Percentiles rank a stretch among this genome's conserved stretches.
phyloP scores from a whole-genome alignment of 64 coral and sea anemone genomes.

The Cladopsammia gracilis region DNA sequence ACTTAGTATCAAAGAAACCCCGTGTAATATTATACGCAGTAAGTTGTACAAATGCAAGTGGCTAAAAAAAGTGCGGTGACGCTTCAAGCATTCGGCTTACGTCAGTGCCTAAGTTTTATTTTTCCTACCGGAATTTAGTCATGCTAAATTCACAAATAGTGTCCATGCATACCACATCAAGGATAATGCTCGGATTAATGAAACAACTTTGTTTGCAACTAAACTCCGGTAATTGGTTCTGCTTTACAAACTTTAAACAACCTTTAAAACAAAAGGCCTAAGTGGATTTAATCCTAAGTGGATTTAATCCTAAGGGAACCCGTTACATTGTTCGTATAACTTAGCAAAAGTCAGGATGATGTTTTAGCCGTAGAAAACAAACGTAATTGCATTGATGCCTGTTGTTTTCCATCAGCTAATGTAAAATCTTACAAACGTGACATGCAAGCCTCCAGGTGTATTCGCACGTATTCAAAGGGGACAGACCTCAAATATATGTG shows the following conservation, averaged over 20 bases:
- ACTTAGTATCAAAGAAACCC: no score
- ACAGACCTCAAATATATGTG: no score
- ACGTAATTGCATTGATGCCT: background rate
- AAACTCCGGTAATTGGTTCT: background rate
- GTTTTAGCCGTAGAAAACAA: background rate
- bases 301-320: background rate
- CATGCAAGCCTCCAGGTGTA: no score
- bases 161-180: background rate
- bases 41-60: no score
- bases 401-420: background rate
- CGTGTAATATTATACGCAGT: no score
- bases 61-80: no score
- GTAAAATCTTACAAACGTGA: no score
- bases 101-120: no score
- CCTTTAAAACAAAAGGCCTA: background rate
- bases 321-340: background rate
- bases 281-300: background rate
- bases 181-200: background rate
- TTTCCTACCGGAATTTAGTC: no score
- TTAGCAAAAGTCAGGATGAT: background rate
- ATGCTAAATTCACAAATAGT: no score
- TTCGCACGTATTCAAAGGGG: no score
- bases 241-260: background rate
- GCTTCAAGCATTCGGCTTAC: no score
- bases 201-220: background rate